A percentile compares a stretch with the other conserved stretches of the same genome.
Conservation (phyloP, 2,113 vertebrate genomes). For the Pantherophis guttatus region DNA sequence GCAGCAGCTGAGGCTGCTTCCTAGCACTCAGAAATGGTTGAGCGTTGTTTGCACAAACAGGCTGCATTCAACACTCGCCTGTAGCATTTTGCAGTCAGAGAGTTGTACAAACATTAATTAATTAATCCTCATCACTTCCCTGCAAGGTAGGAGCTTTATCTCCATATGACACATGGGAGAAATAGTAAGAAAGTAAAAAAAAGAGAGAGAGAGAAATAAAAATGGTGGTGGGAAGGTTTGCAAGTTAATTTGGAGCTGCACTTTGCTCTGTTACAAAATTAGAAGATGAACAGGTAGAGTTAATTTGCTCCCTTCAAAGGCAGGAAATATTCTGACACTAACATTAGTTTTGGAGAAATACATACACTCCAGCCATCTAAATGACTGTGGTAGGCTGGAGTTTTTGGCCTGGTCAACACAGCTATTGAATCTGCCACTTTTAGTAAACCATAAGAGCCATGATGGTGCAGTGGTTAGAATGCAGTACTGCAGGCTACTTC, state of each 20-base stretch:
- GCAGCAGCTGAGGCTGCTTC: conserved; percentile 53
- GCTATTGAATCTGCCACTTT: neutral
- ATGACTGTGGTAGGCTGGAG: neutral
- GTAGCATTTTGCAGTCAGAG: conserved; percentile 60
- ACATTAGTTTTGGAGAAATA: conserved; percentile 12
- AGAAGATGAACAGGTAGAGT: conserved; percentile 51
- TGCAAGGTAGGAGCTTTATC: conserved; percentile 65
- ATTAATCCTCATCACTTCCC: conserved; percentile 66
- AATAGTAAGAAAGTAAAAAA: conserved; percentile 59
- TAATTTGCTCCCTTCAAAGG: conserved; percentile 45
- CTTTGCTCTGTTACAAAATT: conserved; percentile 61
- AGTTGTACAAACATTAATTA: conserved; percentile 65
- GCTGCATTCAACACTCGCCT: conserved; percentile 53
- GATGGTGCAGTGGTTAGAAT: too few relatives aligned
- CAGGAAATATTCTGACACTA: conserved; percentile 19
- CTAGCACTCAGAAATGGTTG: conserved; percentile 50
- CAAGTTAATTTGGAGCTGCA: conserved; percentile 65
- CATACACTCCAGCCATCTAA: rapidly evolving
- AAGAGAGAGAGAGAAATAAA: conserved; percentile 40
- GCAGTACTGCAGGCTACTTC: too few relatives aligned
- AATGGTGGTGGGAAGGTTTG: conserved; percentile 54
- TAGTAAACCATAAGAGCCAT: neutral
- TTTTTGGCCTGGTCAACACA: neutral
- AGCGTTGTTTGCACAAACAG: conserved; percentile 57
- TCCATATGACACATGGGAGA: conserved; percentile 63